Percentiles rank a stretch among this genome's conserved stretches.
These are phyloP conservation scores for Lottia gigantea DNA, from an alignment of 2,888 invertebrate genomes.

Conservation along the genomic window DNA sequence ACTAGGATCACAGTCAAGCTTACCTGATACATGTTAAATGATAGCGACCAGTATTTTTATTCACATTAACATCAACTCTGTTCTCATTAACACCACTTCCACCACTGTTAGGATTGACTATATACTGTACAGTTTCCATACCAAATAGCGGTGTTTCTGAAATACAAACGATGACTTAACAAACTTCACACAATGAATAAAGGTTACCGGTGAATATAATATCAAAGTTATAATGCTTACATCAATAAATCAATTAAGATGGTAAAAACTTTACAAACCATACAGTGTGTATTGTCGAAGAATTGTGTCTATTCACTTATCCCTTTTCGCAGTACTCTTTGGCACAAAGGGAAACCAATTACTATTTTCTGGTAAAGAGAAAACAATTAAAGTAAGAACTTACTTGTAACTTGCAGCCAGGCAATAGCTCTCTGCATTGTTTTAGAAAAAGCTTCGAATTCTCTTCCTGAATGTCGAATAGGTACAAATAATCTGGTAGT, in stretches of 20 bases:
- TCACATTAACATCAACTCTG: constrained; percentile 21
- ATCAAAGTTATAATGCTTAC: too few species aligned
- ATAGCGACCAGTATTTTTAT: constrained; percentile 24
- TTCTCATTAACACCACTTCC: constrained; percentile 26
- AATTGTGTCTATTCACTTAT: too few species aligned
- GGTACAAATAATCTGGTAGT: constrained; percentile 42
- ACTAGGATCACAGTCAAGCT: too few species aligned
- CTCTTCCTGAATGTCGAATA: constrained; percentile 34
- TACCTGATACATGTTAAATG: constrained; percentile 30
- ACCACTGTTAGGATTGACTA: constrained; percentile 22
- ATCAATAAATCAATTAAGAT: too few species aligned
- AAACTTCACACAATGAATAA: neutral
- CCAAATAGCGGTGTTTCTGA: constrained; percentile 25
- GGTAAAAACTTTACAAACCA: too few species aligned
- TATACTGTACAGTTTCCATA: constrained; percentile 29
- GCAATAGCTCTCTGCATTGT: constrained; percentile 46
- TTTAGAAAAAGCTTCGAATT: constrained; percentile 43
- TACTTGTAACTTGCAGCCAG: constrained; percentile 46
- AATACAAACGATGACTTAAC: neutral
- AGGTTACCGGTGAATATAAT: too few species aligned
- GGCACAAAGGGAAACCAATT: too few species aligned
- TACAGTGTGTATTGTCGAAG: too few species aligned
- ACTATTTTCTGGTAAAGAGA: too few species aligned
- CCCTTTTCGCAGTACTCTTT: too few species aligned
- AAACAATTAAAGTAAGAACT: neutral